phyloP scores from a whole-genome alignment of 2,797 vertebrate genomes.

The Microhierax caerulescens region DNA sequence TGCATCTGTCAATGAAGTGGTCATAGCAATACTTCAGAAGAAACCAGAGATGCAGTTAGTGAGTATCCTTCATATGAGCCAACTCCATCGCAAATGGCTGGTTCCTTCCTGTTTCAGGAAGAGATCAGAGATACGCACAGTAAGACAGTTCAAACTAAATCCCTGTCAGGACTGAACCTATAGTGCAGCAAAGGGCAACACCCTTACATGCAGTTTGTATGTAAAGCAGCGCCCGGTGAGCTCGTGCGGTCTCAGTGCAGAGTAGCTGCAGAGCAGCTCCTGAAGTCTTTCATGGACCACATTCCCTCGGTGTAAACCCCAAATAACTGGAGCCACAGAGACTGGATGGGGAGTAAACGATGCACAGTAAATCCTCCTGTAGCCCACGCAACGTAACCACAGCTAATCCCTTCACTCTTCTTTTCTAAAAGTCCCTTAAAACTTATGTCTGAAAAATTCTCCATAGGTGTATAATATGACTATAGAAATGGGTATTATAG shows the following conservation, averaged over 20 bases:
- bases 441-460: background rate
- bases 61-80: background rate
- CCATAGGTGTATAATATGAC: background rate
- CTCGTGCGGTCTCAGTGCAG: background rate
- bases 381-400: background rate
- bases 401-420: background rate
- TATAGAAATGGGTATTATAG: background rate
- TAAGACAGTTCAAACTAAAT: background rate
- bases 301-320: background rate
- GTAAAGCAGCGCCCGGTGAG: background rate
- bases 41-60: background rate
- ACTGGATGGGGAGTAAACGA: background rate
- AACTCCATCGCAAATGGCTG: background rate
- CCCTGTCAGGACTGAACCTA: background rate
- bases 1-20: background rate
- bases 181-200: background rate
- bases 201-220: background rate
- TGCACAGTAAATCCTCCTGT: background rate
- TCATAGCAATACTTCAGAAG: background rate
- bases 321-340: accelerated
- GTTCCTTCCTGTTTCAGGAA: background rate
- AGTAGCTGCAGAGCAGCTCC: too few relatives aligned
- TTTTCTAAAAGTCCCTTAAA: background rate
- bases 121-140: background rate
- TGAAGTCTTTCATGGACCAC: background rate